Evolutionary conservation across 2,797 vertebrate species (phyloP).

Genomic region (Silurus aristotelis): DNA sequence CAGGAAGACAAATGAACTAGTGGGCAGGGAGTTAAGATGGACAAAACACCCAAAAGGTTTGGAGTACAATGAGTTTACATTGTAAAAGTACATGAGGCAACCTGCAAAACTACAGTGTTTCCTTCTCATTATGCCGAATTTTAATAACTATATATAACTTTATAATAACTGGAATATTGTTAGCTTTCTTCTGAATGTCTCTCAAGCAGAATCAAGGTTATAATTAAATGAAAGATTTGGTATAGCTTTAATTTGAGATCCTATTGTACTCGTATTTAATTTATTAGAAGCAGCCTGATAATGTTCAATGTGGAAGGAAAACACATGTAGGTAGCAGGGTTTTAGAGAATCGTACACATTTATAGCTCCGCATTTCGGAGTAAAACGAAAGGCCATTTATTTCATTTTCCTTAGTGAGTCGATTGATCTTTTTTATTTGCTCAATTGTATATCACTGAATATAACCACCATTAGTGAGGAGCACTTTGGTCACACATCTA

Average conservation of each 20-base stretch:
- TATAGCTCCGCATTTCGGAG: not conserved
- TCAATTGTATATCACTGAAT: not conserved
- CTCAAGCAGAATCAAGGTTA: not conserved
- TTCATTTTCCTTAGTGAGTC: not conserved
- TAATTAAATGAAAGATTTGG: not conserved
- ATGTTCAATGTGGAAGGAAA: not conserved
- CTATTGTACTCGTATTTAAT: too few species aligned
- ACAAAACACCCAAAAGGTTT: not conserved
- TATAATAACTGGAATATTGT: too few species aligned
- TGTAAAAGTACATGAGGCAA: not conserved
- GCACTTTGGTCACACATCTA: not conserved
- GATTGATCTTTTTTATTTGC: not conserved
- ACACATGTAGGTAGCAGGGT: not conserved
- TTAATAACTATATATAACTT: not conserved
- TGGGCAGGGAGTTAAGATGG: constrained; percentile 1
- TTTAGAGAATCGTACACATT: not conserved
- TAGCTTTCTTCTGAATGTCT: not conserved
- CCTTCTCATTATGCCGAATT: not conserved
- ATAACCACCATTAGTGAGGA: too few species aligned
- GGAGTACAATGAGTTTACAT: not conserved
- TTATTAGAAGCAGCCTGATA: not conserved
- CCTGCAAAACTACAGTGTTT: not conserved
- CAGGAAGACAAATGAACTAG: constrained; percentile 7
- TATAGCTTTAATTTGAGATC: too few species aligned
- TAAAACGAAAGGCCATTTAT: not conserved